Evolutionary conservation across 2,113 vertebrate genomes (phyloP), one percentile per base, ranked within the genome.

Genomic region (Sialia sialis): DNA sequence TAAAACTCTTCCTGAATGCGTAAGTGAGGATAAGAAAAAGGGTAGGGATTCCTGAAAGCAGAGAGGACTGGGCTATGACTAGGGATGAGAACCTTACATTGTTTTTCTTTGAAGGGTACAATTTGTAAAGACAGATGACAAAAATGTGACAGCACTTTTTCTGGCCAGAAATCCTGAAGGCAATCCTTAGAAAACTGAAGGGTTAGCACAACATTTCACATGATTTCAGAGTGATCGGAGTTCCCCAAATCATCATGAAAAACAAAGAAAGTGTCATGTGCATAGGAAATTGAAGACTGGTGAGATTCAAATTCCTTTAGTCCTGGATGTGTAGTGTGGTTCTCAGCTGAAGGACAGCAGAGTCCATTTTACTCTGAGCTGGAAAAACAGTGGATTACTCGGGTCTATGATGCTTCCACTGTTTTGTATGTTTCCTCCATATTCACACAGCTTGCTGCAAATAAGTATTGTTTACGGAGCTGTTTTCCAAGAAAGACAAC

Each of bases 1-100:
- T 81, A 89, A 95, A 92, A 95, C 84, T 87, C 89, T 72, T 77
- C 64, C 75, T 88, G 95, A 85, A 92, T 93, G 73, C 94, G 51
- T 66, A 91, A 94, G 78, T 60, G 81, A 90, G 73, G 51, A 38
- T 76, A 44, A 49, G 76, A 79, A 89, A 78, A 44, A 51, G 48
- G 25, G n/a, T 3, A 48, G 59, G 26, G 59, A 66, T 94, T 90
- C 56, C 54, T 44, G 63, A 69, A 79, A 70, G 64, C 43, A 34
- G 5, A 86, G 44, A 49, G 22, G 25, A 62, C 51, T 16, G 30
- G 43, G 14, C 41, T 21, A 17, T 1, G 6, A 32, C 38, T 60
- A 72, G 2, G 11, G 55, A 32, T 60, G 59, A 70, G 39, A 32
- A 25, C 16, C 27, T 70, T 16, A 11, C 6, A 0, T 5, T 60